A percentile compares a stretch with the other conserved stretches of the same genome.
Conservation (phyloP, 2,888 invertebrate species). For the Polylopha cassiicola region DNA sequence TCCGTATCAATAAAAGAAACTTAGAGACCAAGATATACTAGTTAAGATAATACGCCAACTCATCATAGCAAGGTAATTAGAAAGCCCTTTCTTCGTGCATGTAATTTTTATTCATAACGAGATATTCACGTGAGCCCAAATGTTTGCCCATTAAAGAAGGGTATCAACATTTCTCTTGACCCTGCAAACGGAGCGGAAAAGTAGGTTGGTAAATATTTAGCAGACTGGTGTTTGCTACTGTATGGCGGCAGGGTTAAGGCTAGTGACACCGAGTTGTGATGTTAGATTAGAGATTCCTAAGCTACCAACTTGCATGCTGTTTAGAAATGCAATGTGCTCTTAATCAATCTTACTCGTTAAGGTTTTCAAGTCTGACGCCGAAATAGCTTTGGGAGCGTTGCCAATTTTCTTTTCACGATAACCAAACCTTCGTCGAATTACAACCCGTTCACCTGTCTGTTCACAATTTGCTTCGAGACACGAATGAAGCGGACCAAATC, state of each 20-base stretch:
- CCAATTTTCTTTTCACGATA: no score
- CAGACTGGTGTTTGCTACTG: constrained; percentile 1
- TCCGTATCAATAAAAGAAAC: background rate
- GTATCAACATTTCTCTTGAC: constrained; percentile 20
- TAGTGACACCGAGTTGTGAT: no score
- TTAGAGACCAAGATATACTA: background rate
- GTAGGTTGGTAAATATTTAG: constrained; percentile 16
- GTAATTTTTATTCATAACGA: constrained; percentile 38
- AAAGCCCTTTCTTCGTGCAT: constrained; percentile 45
- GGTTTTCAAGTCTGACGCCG: no score
- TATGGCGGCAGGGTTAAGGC: background rate
- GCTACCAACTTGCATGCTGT: no score
- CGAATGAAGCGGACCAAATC: background rate
- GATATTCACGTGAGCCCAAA: constrained; percentile 44
- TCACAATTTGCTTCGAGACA: no score
- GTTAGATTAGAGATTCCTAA: no score
- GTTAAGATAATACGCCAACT: constrained; percentile 26
- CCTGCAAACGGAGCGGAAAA: constrained; percentile 18
- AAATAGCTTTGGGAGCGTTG: no score
- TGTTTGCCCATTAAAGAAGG: constrained; percentile 33
- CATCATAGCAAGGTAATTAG: constrained; percentile 40
- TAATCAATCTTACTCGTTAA: no score
- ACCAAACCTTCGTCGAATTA: no score
- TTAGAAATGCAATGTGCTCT: no score
- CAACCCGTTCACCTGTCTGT: no score